Evolutionary conservation across 2,797 vertebrate species (phyloP), one percentile per base, ranked within the genome.

Genomic region (Squalus acanthias): DNA sequence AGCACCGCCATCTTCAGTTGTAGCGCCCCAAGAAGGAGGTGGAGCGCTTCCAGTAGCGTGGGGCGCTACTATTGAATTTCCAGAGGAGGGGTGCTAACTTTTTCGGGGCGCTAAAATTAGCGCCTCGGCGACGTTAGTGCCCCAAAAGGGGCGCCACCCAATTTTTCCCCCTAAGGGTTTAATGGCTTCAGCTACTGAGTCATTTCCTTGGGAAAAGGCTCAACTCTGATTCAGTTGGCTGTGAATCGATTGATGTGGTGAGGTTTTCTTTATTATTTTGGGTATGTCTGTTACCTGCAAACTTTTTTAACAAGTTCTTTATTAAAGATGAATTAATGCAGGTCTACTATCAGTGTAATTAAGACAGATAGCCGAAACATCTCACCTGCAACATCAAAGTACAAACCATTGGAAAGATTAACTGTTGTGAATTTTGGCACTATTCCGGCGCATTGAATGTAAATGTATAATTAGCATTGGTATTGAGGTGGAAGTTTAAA

Each of bases 261-360:
- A 67, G n/a, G 57, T 13, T 60, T 1, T 82, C n/a, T 69, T 79
- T 60, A 17, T 60, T 91, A 67, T 93, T 93, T 67, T 39, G 91
- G n/a, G 15, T 65, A 39, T 22, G 63, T 39, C 91, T 65, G 63
- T 67, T 1, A 65, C 91, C n/a, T 67, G 33, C 22, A 65, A 93
- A 93, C 17, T 29, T 39, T 92, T 93, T 93, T 67, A 87, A 10
- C 87, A 89, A 89, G 26, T 89, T 89, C 2, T 13, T 89, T 89
- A 60, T 89, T 89, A 60, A 1, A 65, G 63, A 93, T 93, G 88
- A 93, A 67, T 67, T 39, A 93, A 67, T 93, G 89, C 60, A 92
- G 13, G 33, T 92, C 15, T 92, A 17, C 29, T 92, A 63, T 67
- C 63, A 67, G 65, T 93, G 22, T 15, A 93, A 93, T n/a, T 67